Base-by-base conservation (phyloP, 2,888 invertebrate genomes). In the Alentia gelatinosa region DNA sequence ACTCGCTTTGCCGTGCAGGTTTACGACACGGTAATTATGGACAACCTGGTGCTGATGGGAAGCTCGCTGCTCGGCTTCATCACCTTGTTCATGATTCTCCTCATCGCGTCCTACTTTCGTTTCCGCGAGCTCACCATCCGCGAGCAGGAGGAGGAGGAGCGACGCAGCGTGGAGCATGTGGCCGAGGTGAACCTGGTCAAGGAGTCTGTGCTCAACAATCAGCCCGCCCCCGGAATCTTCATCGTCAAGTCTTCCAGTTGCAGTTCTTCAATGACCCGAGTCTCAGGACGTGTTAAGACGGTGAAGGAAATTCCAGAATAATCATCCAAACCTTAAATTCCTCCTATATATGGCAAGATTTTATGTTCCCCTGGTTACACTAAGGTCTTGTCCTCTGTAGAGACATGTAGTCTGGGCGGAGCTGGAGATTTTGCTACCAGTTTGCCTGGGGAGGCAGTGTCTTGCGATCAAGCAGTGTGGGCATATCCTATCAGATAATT, bases 1-100 rank as follows among this genome's bases (percentile, higher is more conserved):
- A 50, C 50, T 0, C 33, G 50, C 19, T 88, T 88, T n/a, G 88
- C 88, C 5, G 50, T 88, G 50, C 30, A 47, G 33, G 88, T 88
- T 7, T 47, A 88, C 30, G 35, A n/a, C 37, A 50, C 42, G n/a
- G 30, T 26, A 9, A 15, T 19, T 19, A 42, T n/a, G 26, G 26
- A 42, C 19, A 40, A 88, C 50, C 19, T 88, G 50, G 30, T 40
- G 23, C 15, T 42, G 19, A 15, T 88, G n/a, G 47, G 42, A 26
- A 47, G n/a, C 1, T 33, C 47, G 1, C 47, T 88, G 15, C n/a
- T 47, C 47, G 19, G 23, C 40, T 42, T 88, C 30, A 50, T 33
- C 0, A 7, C 23, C 42, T 12, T 47, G 19, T 50, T 88, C 88
- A 3, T 88, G 19, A 50, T 50, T 50, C 35, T 50, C 33, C 47